A percentile compares a stretch with the other conserved stretches of the same genome.
Conservation (phyloP, 2,113 vertebrate genomes). For the Terrapene triunguis region DNA sequence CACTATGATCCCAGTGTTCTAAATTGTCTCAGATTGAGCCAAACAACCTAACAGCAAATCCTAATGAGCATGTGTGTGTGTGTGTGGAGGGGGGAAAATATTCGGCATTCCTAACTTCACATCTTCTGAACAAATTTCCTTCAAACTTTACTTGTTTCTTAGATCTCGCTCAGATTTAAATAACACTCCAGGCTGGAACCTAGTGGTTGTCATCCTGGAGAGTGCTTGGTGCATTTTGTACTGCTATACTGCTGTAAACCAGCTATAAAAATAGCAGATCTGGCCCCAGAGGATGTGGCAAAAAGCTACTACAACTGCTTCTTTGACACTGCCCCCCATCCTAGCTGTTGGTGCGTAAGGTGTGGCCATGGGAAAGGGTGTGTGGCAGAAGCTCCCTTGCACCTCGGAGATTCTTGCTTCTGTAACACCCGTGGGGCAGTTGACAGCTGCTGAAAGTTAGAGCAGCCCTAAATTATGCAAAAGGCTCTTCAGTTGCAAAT, state of each 20-base stretch:
- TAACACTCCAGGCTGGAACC: not conserved
- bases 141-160: not conserved
- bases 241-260: not conserved
- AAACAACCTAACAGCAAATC: not conserved
- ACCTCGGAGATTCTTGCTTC: not conserved
- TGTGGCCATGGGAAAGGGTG: rapidly evolving
- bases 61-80: not conserved
- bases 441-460: not conserved
- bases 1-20: not conserved
- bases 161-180: not conserved
- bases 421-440: not conserved
- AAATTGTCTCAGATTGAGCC: not conserved
- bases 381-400: not conserved
- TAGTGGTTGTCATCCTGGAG: not conserved
- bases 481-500: not conserved
- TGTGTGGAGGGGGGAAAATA: not conserved
- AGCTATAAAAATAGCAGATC: not conserved
- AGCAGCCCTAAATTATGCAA: rapidly evolving
- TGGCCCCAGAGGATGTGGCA: rapidly evolving
- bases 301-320: not conserved
- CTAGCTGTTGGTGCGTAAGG: rapidly evolving
- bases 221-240: rapidly evolving
- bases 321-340: rapidly evolving
- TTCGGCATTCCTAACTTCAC: not conserved
- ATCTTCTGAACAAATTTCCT: not conserved